Base-by-base conservation (phyloP, 2,888 invertebrate genomes). In the Thyatira batis region DNA sequence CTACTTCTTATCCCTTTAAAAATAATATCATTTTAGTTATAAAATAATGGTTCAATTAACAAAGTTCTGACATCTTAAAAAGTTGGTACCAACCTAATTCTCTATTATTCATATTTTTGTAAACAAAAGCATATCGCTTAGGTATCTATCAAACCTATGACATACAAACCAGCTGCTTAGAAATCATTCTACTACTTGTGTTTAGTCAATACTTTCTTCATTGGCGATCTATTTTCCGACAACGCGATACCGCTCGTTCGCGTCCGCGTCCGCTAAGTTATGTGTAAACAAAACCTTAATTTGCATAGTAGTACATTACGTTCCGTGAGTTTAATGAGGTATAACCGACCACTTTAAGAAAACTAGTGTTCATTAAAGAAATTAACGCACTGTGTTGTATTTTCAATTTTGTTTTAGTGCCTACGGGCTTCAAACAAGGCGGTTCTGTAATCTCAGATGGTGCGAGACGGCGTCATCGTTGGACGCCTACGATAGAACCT, bases 401-500 rank as follows among this genome's bases (percentile, higher is more conserved):
- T 80, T 83, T 80, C 65, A 80, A 84, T 82, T 83, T 67, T 74
- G 67, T 72, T 64, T 67, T 66, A 65, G 62, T 65, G 69, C 62
- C 78, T 78, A 77, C 70, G 66, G 73, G 75, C 74, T 82, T 80
- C 74, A 71, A 75, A 76, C 77, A 76, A 78, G 80, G 76, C 70
- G 73, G 69, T 74, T 69, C 61, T 67, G 66, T 80, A 78, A 82
- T 82, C 78, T 87, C 82, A 84, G 84, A 85, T 76, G 79, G 78
- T 78, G 82, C 77, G 81, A 73, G 81, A 64, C 80, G 67, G 81
- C 88, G 85, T 80, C 84, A 78, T 79, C 73, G 83, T 33, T 76
- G 77, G 83, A 86, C 90, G 90, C 84, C 73, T 85, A 80, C 78
- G 63, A 69, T 58, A 73, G 51, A 78, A 73, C 79, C 79, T 82